Evolutionary conservation across 2,113 vertebrate species (phyloP), one percentile per base, ranked within the genome.

Genomic region (Gambusia affinis): DNA sequence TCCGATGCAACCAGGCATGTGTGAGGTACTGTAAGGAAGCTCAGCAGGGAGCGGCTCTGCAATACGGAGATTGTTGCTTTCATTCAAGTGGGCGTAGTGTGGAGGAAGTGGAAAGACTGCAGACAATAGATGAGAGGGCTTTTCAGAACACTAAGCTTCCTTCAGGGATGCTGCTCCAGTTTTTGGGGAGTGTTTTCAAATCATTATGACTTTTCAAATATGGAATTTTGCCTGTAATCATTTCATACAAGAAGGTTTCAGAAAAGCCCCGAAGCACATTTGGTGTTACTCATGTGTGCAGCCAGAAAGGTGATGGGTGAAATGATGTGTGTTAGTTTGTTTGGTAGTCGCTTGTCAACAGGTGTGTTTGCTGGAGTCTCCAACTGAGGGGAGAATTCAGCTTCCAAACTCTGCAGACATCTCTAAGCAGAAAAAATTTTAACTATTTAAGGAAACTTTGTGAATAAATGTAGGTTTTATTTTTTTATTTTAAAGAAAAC

Each of bases 311-410:
- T 75, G 70, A 96, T 54, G 96, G 96, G 95, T 95, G 96, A 87
- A 97, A 97, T 61, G 96, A 96, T 31, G 97, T 95, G 0, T 93
- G 94, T 4, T 92, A 98, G 14, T 88, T 97, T 61, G 96, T 95
- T 61, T 96, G 97, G 87, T 97, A 11, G 51, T n/a, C 3, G 4
- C 44, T 19, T 4, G 44, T 47, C 17, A 47, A 47, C 44, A 47
- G 44, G 44, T 47, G 44, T 19, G 17, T 47, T 47, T 47, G 17
- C 14, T 47, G 17, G 5, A 47, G 14, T 19, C 44, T 19, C 44
- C 44, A 47, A 4, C 12, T 15, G 4, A 10, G 14, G 42, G 12
- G 10, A 37, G 35, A 10, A 37, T 37, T 11, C 12, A 42, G 39
- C 39, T 15, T 15, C 39, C 12, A 42, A 42, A 42, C 39, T 42